phyloP scores from a whole-genome alignment of 2,113 vertebrate genomes.

The Pungitius pungitius region DNA sequence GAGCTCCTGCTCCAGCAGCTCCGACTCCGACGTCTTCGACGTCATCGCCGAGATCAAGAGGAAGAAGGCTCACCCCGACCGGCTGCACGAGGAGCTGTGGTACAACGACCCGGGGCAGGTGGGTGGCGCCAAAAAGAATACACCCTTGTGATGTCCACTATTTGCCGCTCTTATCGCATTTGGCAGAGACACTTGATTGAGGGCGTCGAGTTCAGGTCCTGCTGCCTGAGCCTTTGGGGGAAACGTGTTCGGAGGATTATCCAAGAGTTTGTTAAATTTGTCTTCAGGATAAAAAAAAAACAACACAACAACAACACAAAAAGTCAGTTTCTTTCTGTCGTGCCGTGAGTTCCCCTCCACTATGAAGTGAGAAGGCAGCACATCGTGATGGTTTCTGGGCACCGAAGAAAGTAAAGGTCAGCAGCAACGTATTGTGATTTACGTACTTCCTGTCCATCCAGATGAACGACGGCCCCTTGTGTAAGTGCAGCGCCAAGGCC shows the following conservation, averaged over 20 bases:
- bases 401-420: conserved; percentile 44
- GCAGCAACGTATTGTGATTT: conserved; percentile 53
- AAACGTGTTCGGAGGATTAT: background rate
- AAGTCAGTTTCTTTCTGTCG: background rate
- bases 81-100: conserved; percentile 97
- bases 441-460: conserved; percentile 71
- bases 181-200: background rate
- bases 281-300: background rate
- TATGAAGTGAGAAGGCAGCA: too few species aligned
- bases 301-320: too few species aligned
- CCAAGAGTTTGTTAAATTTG: background rate
- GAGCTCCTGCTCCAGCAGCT: conserved; percentile 93
- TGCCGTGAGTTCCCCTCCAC: background rate
- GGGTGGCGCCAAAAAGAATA: background rate
- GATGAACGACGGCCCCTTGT: conserved; percentile 99
- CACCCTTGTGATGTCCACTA: background rate
- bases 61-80: conserved; percentile 96
- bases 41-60: conserved; percentile 98
- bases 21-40: conserved; percentile 95
- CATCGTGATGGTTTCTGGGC: background rate
- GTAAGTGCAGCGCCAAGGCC: conserved; percentile 98
- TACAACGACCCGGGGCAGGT: conserved; percentile 99
- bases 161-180: background rate
- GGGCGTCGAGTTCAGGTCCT: background rate
- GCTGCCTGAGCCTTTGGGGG: background rate